Evolutionary conservation across 2,797 vertebrate genomes (phyloP).

Genomic region (Pipistrellus pygmaeus): DNA sequence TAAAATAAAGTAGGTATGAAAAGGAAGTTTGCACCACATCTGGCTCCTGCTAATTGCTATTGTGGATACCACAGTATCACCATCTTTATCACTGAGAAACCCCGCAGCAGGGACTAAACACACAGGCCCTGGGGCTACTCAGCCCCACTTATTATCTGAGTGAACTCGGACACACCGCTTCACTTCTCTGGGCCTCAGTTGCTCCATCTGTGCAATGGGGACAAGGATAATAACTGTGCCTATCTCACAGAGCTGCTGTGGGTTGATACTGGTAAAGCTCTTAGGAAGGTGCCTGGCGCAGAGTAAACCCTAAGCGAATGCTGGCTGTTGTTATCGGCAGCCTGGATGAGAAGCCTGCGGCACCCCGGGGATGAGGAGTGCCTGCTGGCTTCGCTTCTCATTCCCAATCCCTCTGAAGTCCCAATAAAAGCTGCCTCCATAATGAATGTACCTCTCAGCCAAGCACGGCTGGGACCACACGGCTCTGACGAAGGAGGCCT

Average conservation of each 20-base stretch:
- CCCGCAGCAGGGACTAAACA: neutral
- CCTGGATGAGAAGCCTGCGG: neutral
- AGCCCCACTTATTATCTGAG: neutral
- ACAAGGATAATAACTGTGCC: neutral
- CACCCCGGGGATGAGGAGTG: neutral
- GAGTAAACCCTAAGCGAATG: neutral
- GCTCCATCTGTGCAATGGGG: neutral
- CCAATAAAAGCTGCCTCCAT: constrained; percentile 61
- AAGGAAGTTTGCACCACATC: neutral
- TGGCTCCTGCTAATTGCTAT: neutral
- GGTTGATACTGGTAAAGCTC: neutral
- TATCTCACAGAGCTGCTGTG: neutral
- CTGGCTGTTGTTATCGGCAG: neutral
- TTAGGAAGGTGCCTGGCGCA: rapidly evolving
- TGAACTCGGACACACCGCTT: neutral
- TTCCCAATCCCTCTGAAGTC: constrained; percentile 69
- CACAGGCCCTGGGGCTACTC: neutral
- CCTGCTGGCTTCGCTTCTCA: constrained; percentile 50
- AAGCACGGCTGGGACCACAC: constrained; percentile 65
- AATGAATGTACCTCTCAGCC: constrained; percentile 80
- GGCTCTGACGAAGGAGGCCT: constrained; percentile 72
- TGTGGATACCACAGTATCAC: too few species aligned
- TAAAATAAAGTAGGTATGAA: neutral
- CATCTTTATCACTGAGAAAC: neutral
- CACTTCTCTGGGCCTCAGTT: neutral